A percentile compares a stretch with the other conserved stretches of the same genome.
phyloP scores from a whole-genome alignment of 2,113 vertebrate genomes.

The Oreochromis tanganicae region DNA sequence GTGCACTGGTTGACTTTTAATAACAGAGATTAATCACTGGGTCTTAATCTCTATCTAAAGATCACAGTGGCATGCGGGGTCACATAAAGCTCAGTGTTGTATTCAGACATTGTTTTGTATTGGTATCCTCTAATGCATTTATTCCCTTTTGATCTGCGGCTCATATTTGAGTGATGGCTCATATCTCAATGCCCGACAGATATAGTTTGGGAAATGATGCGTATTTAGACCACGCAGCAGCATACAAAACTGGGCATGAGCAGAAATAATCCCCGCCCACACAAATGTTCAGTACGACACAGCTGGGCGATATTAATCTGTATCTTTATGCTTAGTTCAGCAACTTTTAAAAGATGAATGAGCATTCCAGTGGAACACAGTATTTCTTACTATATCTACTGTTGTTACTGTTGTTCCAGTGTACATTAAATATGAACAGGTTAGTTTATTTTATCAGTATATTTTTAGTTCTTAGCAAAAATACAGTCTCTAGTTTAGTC shows the following conservation, averaged over 20 bases:
- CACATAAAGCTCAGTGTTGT: not conserved
- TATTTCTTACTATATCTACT: not conserved
- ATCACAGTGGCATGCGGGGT: conserved; percentile 6
- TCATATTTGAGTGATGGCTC: conserved; percentile 36
- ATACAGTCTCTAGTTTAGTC: not conserved
- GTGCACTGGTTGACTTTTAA: conserved; percentile 15
- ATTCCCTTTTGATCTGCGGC: conserved; percentile 40
- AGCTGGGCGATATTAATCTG: not conserved
- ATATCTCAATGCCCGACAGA: conserved; percentile 21
- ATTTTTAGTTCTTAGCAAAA: not conserved
- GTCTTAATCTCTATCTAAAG: conserved; percentile 24
- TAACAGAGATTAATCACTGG: conserved; percentile 35
- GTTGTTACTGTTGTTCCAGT: not conserved
- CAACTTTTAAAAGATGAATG: not conserved
- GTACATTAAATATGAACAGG: not conserved
- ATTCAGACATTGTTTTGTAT: not conserved
- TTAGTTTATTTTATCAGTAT: not conserved
- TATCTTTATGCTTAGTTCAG: not conserved
- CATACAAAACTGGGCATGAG: not conserved
- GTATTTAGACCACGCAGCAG: not conserved
- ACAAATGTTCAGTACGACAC: not conserved
- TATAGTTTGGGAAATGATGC: conserved; percentile 4
- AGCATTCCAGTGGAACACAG: not conserved
- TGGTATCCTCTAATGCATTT: conserved; percentile 8
- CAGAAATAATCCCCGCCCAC: not conserved